Conservation (phyloP, 2,888 invertebrate genomes). For the Lingula anatina region DNA sequence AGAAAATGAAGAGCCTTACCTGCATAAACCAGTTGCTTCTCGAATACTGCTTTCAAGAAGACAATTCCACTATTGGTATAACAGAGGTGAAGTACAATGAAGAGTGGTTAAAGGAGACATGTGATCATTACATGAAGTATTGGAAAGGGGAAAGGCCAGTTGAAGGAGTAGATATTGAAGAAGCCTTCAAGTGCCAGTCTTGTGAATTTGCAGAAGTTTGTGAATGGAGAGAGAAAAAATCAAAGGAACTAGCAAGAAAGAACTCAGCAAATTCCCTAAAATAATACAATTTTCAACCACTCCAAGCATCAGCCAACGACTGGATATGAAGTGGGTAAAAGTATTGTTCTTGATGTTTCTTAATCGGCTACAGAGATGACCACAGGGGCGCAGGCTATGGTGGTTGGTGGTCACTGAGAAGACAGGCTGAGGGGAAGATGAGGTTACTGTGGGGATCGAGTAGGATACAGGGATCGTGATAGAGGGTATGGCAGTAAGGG, state of each 20-base stretch:
- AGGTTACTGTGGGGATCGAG: conserved; percentile 11
- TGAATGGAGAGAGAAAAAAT: conserved; percentile 37
- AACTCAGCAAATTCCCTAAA: too few relatives aligned
- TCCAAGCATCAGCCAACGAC: too few relatives aligned
- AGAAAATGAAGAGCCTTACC: conserved; percentile 26
- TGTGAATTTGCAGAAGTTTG: conserved; percentile 41
- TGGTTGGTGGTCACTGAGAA: conserved; percentile 13
- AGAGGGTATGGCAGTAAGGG: conserved; percentile 9
- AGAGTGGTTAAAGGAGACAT: conserved; percentile 16
- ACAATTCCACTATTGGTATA: conserved; percentile 20
- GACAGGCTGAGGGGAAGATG: conserved; percentile 15
- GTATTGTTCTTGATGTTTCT: too few relatives aligned
- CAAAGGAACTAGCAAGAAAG: conserved; percentile 11
- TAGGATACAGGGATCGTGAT: neutral
- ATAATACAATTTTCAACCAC: too few relatives aligned
- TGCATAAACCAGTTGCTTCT: conserved; percentile 25
- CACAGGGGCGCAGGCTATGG: conserved; percentile 11
- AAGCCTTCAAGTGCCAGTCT: conserved; percentile 44
- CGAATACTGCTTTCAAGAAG: conserved; percentile 40
- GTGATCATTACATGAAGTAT: conserved; percentile 20
- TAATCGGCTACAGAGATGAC: conserved; percentile 9
- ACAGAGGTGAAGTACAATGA: conserved; percentile 23
- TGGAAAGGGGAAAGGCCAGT: conserved; percentile 33
- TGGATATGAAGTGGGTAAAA: too few relatives aligned
- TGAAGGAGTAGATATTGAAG: conserved; percentile 44